phyloP scores from a whole-genome alignment of 2,113 vertebrate genomes.

The Maccullochella peelii region DNA sequence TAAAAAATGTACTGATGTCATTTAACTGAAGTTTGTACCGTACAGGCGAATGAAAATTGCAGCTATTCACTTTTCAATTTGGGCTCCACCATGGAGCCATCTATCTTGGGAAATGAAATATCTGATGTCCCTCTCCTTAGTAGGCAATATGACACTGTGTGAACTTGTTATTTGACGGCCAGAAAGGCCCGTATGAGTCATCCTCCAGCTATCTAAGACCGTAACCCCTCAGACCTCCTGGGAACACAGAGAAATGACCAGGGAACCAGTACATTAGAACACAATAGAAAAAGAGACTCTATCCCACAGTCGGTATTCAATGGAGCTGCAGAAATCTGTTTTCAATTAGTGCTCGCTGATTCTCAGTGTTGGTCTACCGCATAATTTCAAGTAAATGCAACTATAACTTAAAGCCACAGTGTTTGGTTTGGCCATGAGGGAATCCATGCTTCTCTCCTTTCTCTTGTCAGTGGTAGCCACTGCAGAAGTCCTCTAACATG shows the following conservation, averaged over 20 bases:
- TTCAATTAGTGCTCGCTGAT: conserved; percentile 73
- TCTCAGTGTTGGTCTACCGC: conserved; percentile 77
- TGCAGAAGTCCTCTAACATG: conserved; percentile 38
- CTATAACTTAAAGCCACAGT: conserved; percentile 73
- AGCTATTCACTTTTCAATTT: conserved; percentile 19
- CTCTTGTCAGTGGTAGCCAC: conserved; percentile 47
- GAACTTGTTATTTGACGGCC: conserved; percentile 64
- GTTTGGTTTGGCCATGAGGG: conserved; percentile 69
- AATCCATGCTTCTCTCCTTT: conserved; percentile 44
- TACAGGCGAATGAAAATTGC: conserved; percentile 5
- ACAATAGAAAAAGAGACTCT: conserved; percentile 48
- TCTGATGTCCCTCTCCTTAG: conserved; percentile 55
- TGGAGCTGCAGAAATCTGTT: conserved; percentile 69
- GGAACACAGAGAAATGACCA: conserved; percentile 70
- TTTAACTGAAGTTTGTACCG: neutral
- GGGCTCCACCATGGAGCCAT: conserved; percentile 3
- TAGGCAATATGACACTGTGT: conserved; percentile 59
- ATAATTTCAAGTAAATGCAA: conserved; percentile 77
- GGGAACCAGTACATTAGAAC: conserved; percentile 48
- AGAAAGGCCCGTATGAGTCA: conserved; percentile 70
- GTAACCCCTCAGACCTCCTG: conserved; percentile 63
- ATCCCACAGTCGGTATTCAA: conserved; percentile 62
- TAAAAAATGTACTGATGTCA: conserved; percentile 3
- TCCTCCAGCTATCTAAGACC: conserved; percentile 65
- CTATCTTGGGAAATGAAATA: conserved; percentile 43